phyloP scores from a whole-genome alignment of 1,140 invertebrate species.

The Eurosta solidaginis region DNA sequence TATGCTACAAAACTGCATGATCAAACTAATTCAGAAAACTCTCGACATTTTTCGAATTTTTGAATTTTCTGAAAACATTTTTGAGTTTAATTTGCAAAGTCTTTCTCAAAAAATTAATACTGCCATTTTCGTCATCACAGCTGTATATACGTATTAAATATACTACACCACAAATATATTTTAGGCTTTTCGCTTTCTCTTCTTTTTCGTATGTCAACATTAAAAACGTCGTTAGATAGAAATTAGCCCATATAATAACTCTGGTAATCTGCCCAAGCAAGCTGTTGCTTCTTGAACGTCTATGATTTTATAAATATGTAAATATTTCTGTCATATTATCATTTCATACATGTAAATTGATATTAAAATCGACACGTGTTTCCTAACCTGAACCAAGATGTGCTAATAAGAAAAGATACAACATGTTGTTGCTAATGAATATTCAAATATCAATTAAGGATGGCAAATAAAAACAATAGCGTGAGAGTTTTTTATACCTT shows the following conservation, averaged over 20 bases:
- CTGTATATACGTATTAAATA: no score
- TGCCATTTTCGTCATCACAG: no score
- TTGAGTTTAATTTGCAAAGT: no score
- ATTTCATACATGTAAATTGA: background rate
- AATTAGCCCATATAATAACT: background rate
- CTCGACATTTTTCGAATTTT: no score
- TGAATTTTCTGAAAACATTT: no score
- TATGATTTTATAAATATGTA: background rate
- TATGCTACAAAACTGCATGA: no score
- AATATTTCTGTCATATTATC: background rate
- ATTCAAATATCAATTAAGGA: constrained; percentile 23
- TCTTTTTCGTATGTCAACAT: background rate
- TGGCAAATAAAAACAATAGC: background rate
- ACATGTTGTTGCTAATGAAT: background rate
- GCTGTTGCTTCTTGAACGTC: no score
- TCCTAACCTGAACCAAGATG: background rate
- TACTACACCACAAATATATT: no score
- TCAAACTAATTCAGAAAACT: no score
- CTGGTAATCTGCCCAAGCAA: background rate
- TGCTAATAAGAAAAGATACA: background rate
- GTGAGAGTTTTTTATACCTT: background rate
- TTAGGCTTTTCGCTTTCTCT: no score
- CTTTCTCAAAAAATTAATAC: no score
- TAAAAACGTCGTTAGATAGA: background rate
- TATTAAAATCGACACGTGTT: background rate